phyloP scores from a whole-genome alignment of 2,113 vertebrate genomes.

The Oryctolagus cuniculus region mOryCun1.1 NC_091436.1:112415501-112416000 shows the following conservation, averaged over 20 bases:
- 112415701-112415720: background rate
- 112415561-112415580: background rate
- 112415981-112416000: background rate
- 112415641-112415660: background rate
- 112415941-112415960: background rate
- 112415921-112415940: background rate
- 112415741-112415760: background rate
- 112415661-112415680: background rate
- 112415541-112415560: background rate
- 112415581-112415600: background rate
- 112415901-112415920: background rate
- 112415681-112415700: background rate
- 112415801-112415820: background rate
- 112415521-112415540: background rate
- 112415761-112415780: slow-evolving; percentile 40
- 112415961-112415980: background rate
- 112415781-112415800: slow-evolving; percentile 23
- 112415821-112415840: background rate
- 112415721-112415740: background rate
- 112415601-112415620: background rate
- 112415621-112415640: slow-evolving; percentile 36
- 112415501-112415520: background rate
- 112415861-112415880: background rate
- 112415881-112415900: background rate
- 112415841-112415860: background rate